Evolutionary conservation across 1,140 invertebrate genomes (phyloP).

Genomic region (Ceratina calcarata): DNA sequence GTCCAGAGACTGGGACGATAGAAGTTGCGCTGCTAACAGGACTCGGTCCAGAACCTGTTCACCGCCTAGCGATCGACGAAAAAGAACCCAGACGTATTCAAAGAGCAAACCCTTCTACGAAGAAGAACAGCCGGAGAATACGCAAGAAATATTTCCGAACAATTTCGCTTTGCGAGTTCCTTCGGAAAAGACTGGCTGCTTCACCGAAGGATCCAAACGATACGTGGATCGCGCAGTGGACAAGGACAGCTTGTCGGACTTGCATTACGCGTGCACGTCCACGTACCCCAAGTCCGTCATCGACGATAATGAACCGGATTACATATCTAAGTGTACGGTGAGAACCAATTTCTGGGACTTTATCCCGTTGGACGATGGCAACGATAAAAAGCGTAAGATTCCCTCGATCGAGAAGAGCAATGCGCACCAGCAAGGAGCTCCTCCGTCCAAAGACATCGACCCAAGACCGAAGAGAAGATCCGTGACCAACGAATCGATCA

Average conservation of each 20-base stretch:
- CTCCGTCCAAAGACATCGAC: too few relatives aligned
- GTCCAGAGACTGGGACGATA: neutral
- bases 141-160: neutral
- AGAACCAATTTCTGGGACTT: slow-evolving; percentile 25
- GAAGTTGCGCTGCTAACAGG: neutral
- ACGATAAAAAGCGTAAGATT: neutral
- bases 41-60: slow-evolving; percentile 17
- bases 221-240: slow-evolving; percentile 41
- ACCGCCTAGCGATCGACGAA: neutral
- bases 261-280: neutral
- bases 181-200: neutral
- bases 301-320: neutral
- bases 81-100: neutral
- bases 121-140: neutral
- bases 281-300: neutral
- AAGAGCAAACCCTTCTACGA: neutral
- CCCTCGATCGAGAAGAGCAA: neutral
- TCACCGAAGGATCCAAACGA: neutral
- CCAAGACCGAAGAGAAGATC: neutral
- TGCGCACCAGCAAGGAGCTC: neutral
- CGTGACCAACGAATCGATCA: neutral
- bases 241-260: slow-evolving; percentile 35
- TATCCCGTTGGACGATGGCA: neutral
- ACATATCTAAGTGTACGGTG: neutral
- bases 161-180: too few relatives aligned